A percentile compares a stretch with the other conserved stretches of the same genome.
Conservation (phyloP, 2,888 invertebrate species). For the Napeogenes sylphis region DNA sequence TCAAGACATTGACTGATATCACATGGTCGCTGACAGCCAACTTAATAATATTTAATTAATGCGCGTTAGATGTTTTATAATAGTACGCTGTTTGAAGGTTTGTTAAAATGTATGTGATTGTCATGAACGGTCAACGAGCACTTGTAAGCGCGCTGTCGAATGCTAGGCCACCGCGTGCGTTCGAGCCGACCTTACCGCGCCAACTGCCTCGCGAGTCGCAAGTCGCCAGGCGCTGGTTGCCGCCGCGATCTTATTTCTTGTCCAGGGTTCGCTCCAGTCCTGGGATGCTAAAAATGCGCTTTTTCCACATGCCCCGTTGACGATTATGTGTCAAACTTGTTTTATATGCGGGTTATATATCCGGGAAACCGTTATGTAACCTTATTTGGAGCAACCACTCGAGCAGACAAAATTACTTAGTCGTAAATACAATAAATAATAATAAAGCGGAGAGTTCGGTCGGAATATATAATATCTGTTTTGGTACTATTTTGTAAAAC, state of each 20-base stretch:
- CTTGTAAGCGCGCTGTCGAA: no score
- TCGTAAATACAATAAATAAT: neutral
- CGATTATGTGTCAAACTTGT: constrained; percentile 39
- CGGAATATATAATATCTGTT: no score
- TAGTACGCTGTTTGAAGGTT: neutral
- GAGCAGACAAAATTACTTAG: neutral
- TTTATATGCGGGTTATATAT: constrained; percentile 33
- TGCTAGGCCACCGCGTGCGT: constrained; percentile 26
- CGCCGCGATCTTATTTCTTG: constrained; percentile 26
- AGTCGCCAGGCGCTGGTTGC: constrained; percentile 13
- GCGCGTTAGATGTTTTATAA: constrained; percentile 15
- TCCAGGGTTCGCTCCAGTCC: constrained; percentile 18
- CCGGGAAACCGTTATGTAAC: constrained; percentile 36
- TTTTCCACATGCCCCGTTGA: constrained; percentile 36
- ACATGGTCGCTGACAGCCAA: neutral
- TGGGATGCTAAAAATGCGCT: constrained; percentile 40
- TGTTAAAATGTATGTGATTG: no score
- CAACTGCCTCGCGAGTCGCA: constrained; percentile 40
- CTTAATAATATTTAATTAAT: neutral
- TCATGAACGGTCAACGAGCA: no score
- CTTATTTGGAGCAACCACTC: constrained; percentile 30
- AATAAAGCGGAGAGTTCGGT: neutral
- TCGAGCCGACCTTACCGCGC: constrained; percentile 40
- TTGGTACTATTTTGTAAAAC: no score
- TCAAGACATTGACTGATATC: constrained; percentile 19